Conservation (phyloP, 2,797 vertebrate species). For the Pyrocephalus nanus region DNA sequence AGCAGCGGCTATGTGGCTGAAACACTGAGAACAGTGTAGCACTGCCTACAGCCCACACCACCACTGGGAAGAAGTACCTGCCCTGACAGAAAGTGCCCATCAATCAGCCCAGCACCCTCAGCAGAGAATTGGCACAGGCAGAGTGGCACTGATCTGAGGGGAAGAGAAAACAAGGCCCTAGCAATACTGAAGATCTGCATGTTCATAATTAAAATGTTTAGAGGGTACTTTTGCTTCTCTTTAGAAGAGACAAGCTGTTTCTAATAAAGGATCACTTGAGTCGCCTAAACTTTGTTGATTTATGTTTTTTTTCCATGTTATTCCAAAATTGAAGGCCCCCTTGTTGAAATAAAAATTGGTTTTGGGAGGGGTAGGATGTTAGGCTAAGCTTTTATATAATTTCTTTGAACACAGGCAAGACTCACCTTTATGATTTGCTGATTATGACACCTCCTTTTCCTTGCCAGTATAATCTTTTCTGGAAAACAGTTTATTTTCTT, state of each 20-base stretch:
- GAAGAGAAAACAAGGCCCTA: background rate
- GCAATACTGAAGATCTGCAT: background rate
- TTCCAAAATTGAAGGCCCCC: constrained; percentile 5
- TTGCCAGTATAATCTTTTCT: background rate
- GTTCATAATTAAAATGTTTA: constrained; percentile 44
- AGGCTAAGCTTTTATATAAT: background rate
- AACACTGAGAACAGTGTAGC: background rate
- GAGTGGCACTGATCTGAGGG: background rate
- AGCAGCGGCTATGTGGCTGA: constrained; percentile 14
- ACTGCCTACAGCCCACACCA: background rate
- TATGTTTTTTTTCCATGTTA: constrained; percentile 7
- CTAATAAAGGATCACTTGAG: constrained; percentile 27
- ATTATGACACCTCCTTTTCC: background rate
- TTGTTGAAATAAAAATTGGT: background rate
- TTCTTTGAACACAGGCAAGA: background rate
- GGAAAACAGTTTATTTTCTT: constrained; percentile 3
- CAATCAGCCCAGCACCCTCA: background rate
- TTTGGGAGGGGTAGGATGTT: background rate
- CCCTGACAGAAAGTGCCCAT: background rate
- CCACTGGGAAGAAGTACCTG: background rate
- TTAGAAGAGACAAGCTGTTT: constrained; percentile 38
- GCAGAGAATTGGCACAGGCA: background rate
- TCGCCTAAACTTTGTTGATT: constrained; percentile 1
- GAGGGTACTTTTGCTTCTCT: constrained; percentile 10
- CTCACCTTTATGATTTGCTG: background rate